phyloP scores from a whole-genome alignment of 2,797 vertebrate species.

The Pangasius mekongensis region DNA sequence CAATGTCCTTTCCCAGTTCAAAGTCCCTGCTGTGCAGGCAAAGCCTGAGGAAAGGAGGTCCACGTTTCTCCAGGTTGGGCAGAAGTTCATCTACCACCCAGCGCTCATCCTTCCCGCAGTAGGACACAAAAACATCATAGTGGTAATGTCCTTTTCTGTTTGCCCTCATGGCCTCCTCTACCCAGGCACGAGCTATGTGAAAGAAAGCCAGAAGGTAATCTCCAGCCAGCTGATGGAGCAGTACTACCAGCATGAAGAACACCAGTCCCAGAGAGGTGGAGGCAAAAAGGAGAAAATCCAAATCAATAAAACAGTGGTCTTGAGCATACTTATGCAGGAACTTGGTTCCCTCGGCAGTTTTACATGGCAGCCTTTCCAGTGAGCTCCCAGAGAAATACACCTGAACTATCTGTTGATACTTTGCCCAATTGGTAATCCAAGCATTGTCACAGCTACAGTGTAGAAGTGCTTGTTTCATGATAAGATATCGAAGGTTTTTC shows the following conservation, averaged over 20 bases:
- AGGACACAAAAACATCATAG: slow-evolving; percentile 74
- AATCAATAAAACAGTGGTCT: slow-evolving; percentile 1
- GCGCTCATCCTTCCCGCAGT: slow-evolving; percentile 65
- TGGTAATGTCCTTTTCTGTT: slow-evolving; percentile 46
- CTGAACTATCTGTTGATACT: neutral
- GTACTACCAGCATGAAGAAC: slow-evolving; percentile 34
- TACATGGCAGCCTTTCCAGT: neutral
- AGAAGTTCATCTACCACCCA: slow-evolving; percentile 70
- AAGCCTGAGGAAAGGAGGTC: slow-evolving; percentile 53
- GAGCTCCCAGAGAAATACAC: neutral
- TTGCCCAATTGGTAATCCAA: slow-evolving; percentile 35
- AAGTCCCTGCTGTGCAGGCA: slow-evolving; percentile 66
- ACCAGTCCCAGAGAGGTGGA: slow-evolving; percentile 29
- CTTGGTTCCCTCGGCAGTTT: neutral
- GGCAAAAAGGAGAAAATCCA: slow-evolving; percentile 14
- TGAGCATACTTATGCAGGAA: neutral
- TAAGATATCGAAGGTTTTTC: slow-evolving; percentile 1
- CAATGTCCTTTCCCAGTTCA: slow-evolving; percentile 55
- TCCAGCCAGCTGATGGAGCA: slow-evolving; percentile 27
- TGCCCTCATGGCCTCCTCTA: slow-evolving; percentile 45
- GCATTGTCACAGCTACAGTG: slow-evolving; percentile 40
- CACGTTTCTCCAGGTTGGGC: slow-evolving; percentile 56
- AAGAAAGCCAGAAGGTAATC: slow-evolving; percentile 32
- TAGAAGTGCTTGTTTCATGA: neutral
- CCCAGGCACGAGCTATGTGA: slow-evolving; percentile 39